Conservation (phyloP, 1,140 invertebrate genomes). For the Drosophila pruinosa region DNA sequence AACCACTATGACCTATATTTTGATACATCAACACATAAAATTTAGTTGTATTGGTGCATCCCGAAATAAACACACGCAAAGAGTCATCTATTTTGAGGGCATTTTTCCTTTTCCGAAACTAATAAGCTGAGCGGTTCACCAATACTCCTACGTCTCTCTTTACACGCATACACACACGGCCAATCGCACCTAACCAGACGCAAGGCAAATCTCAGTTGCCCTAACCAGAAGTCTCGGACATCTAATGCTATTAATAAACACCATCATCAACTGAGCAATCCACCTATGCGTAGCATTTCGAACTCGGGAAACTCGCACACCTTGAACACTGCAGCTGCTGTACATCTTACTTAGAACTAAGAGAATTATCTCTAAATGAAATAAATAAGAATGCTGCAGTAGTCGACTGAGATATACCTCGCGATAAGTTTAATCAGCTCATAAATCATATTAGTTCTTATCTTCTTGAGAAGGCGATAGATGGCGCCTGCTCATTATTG, state of each 20-base stretch:
- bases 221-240: slow-evolving; percentile 58
- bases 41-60: not conserved
- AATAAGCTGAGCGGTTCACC: slow-evolving; percentile 52
- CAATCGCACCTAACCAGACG: slow-evolving; percentile 20
- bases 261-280: slow-evolving; percentile 39
- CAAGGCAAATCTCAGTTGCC: slow-evolving; percentile 58
- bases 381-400: not conserved
- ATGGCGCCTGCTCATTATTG: not conserved
- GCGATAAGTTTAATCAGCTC: not conserved
- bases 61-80: slow-evolving; percentile 54
- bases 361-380: not conserved
- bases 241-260: slow-evolving; percentile 57
- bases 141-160: slow-evolving; percentile 11
- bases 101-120: slow-evolving; percentile 58
- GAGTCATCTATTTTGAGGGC: slow-evolving; percentile 57
- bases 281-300: slow-evolving; percentile 53
- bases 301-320: slow-evolving; percentile 38
- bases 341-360: not conserved
- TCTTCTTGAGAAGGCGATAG: too few species aligned
- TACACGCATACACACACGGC: slow-evolving; percentile 2
- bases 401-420: slow-evolving; percentile 18
- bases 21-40: not conserved
- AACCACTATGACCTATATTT: slow-evolving; percentile 42
- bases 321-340: slow-evolving; percentile 43
- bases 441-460: not conserved